Evolutionary conservation across 2,888 invertebrate species (phyloP).

Genomic region (Frankliniella fusca): DNA sequence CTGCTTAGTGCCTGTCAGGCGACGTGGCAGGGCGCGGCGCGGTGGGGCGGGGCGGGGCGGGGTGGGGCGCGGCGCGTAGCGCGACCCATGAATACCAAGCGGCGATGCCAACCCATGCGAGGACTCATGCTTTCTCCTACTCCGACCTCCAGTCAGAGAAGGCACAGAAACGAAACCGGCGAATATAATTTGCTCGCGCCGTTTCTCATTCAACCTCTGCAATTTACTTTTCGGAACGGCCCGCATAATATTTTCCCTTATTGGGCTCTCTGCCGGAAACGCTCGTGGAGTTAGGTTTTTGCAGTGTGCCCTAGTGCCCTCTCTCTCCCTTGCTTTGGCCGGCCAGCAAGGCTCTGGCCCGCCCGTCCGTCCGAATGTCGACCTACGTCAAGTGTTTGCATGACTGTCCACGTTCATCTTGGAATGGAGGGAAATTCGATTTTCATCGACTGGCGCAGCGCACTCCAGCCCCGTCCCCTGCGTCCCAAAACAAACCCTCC

Average conservation of each 20-base stretch:
- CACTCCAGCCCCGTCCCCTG: not conserved
- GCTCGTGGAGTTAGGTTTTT: too few species aligned
- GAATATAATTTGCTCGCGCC: too few species aligned
- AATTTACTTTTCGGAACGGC: too few species aligned
- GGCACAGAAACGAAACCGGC: too few species aligned
- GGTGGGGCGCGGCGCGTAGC: not conserved
- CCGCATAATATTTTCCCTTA: too few species aligned
- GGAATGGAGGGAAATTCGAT: constrained; percentile 23
- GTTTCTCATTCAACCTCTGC: too few species aligned
- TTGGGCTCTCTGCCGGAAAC: too few species aligned
- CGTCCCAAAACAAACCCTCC: not conserved
- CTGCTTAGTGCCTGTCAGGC: constrained; percentile 19
- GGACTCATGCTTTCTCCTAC: too few species aligned
- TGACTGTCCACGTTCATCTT: constrained; percentile 15
- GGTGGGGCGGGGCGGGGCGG: not conserved
- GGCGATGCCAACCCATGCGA: not conserved
- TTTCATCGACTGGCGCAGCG: not conserved
- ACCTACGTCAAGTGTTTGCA: constrained; percentile 9
- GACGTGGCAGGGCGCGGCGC: not conserved
- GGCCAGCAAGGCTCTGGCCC: not conserved
- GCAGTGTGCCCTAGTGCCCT: not conserved
- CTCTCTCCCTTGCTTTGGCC: not conserved
- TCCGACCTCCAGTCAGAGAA: too few species aligned
- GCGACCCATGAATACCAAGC: constrained; percentile 10
- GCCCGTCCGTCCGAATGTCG: not conserved